Evolutionary conservation across 2,113 vertebrate species (phyloP).

Genomic region (Gymnocephalus cernua): DNA sequence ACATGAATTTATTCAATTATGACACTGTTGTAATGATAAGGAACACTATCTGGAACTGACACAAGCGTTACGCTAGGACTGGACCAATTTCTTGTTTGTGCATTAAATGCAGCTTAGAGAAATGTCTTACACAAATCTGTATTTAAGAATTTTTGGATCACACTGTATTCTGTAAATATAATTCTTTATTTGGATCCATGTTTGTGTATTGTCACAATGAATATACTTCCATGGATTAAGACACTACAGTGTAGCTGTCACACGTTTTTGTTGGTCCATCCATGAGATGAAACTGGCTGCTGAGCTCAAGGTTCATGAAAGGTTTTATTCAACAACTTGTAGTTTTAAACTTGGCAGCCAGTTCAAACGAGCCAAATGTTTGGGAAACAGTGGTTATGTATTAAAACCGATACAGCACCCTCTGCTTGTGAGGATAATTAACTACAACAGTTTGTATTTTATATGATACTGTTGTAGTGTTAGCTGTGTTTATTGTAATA

Average conservation of each 20-base stretch:
- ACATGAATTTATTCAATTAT: not conserved
- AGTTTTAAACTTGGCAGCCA: constrained; percentile 45
- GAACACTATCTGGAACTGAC: constrained; percentile 16
- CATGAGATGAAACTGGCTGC: constrained; percentile 31
- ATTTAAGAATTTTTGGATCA: constrained; percentile 32
- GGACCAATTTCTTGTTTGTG: constrained; percentile 55
- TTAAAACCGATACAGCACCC: constrained; percentile 16
- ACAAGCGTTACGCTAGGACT: constrained; percentile 18
- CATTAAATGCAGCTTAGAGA: constrained; percentile 25
- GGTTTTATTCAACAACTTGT: constrained; percentile 48
- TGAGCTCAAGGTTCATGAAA: constrained; percentile 43
- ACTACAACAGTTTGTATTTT: constrained; percentile 8
- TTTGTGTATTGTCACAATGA: constrained; percentile 16
- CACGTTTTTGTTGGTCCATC: not conserved
- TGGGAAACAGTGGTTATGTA: not conserved
- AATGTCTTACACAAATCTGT: constrained; percentile 24
- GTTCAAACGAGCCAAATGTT: constrained; percentile 6
- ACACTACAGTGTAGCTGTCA: constrained; percentile 1
- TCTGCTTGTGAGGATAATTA: constrained; percentile 37
- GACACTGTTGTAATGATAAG: constrained; percentile 22
- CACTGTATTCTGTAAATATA: constrained; percentile 27
- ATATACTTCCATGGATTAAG: not conserved
- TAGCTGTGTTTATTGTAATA: not conserved
- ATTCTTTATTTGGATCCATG: constrained; percentile 40
- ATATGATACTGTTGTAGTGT: not conserved